A percentile compares a stretch with the other conserved stretches of the same genome.
Conservation (phyloP, 2,888 invertebrate genomes). For the Odontocolon sp. region DNA sequence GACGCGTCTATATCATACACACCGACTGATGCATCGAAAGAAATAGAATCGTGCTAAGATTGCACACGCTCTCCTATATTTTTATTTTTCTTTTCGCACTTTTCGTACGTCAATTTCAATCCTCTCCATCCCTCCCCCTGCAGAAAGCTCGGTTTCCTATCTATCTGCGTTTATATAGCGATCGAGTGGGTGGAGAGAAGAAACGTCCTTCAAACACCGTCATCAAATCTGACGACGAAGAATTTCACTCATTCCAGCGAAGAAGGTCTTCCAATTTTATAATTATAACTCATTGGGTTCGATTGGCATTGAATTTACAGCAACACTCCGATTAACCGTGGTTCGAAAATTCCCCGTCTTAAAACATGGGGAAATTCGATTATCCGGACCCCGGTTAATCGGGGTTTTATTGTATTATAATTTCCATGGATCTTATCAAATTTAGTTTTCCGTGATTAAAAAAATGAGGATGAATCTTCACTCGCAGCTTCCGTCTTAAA, state of each 20-base stretch:
- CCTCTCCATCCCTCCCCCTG: not conserved
- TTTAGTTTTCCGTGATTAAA: no score
- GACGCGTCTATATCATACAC: conserved; percentile 34
- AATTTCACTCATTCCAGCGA: not conserved
- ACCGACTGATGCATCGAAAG: conserved; percentile 72
- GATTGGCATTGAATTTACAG: not conserved
- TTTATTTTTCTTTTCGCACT: conserved; percentile 30
- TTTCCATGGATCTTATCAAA: no score
- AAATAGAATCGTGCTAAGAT: conserved; percentile 81
- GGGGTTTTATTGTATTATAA: no score
- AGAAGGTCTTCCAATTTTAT: conserved; percentile 34
- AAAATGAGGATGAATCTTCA: no score
- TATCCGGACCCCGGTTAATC: no score
- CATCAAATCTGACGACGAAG: not conserved
- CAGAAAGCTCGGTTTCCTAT: not conserved
- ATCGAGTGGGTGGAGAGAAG: not conserved
- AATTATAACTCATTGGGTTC: conserved; percentile 22
- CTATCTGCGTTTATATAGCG: conserved; percentile 20
- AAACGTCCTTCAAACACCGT: not conserved
- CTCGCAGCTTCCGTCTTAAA: no score
- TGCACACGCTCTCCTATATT: conserved; percentile 65
- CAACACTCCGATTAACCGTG: no score
- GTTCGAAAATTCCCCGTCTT: no score
- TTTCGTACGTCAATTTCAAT: conserved; percentile 17
- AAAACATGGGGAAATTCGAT: no score